Evolutionary conservation across 2,888 invertebrate genomes (phyloP).

Genomic region (Spisula solida): DNA sequence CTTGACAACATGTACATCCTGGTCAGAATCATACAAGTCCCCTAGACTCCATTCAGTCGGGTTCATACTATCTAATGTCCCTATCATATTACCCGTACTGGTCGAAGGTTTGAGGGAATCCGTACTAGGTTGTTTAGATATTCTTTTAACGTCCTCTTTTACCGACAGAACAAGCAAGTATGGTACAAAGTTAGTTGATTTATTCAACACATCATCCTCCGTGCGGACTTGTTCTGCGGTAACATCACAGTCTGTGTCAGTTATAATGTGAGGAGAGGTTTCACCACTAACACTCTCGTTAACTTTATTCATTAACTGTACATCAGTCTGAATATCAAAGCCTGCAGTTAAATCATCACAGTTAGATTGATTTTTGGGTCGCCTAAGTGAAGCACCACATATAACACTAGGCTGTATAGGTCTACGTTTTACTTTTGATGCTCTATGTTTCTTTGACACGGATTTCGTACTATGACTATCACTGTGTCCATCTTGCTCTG

Average conservation of each 20-base stretch:
- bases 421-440: conserved; percentile 51
- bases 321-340: conserved; percentile 83
- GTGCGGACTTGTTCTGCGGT: conserved; percentile 9
- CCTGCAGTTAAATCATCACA: conserved; percentile 59
- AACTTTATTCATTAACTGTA: conserved; percentile 93
- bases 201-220: conserved; percentile 61
- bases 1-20: conserved; percentile 84
- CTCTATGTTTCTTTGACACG: conserved; percentile 37
- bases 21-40: conserved; percentile 78
- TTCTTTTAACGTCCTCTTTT: conserved; percentile 66
- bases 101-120: conserved; percentile 69
- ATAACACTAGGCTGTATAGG: conserved; percentile 84
- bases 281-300: conserved; percentile 91
- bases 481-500: conserved; percentile 66
- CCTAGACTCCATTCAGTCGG: conserved; percentile 72
- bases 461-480: conserved; percentile 42
- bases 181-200: conserved; percentile 75
- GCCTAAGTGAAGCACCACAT: conserved; percentile 86
- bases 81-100: conserved; percentile 70
- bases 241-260: conserved; percentile 84
- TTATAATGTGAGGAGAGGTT: conserved; percentile 88
- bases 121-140: conserved; percentile 70
- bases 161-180: conserved; percentile 78
- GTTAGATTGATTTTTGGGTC: conserved; percentile 74
- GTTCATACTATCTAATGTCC: conserved; percentile 67